These are phyloP conservation scores for Latrodectus geometricus DNA, from an alignment of 1,140 invertebrate species.

Conservation along the genomic window DNA sequence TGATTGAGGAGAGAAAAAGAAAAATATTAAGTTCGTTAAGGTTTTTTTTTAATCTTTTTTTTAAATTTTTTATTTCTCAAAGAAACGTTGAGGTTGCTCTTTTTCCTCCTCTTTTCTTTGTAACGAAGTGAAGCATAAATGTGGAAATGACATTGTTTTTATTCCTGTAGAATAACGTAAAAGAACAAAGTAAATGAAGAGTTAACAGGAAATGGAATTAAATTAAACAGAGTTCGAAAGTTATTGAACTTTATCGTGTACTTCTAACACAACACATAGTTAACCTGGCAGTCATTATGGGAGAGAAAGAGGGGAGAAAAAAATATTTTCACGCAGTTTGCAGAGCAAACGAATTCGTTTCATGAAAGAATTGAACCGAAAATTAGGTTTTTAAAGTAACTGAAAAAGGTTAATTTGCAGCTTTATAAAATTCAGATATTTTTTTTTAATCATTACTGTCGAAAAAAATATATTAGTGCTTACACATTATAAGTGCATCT, in stretches of 20 bases:
- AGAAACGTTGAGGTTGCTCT: slow-evolving; percentile 8
- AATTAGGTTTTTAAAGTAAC: background rate
- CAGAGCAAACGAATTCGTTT: slow-evolving; percentile 24
- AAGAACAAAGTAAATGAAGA: slow-evolving; percentile 43
- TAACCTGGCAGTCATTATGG: slow-evolving; percentile 17
- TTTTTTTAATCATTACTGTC: too few species aligned
- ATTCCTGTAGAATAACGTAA: background rate
- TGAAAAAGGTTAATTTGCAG: too few species aligned
- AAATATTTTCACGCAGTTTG: slow-evolving; percentile 9
- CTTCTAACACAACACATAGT: slow-evolving; percentile 24
- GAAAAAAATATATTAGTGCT: too few species aligned
- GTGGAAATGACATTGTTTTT: slow-evolving; percentile 57
- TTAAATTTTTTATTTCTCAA: background rate
- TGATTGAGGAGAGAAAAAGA: too few species aligned
- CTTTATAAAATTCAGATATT: too few species aligned
- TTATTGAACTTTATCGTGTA: slow-evolving; percentile 51
- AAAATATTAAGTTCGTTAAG: too few species aligned
- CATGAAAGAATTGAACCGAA: slow-evolving; percentile 16
- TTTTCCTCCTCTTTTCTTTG: slow-evolving; percentile 6
- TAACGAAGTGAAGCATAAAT: slow-evolving; percentile 30
- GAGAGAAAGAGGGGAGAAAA: background rate
- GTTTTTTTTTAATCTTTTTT: too few species aligned
- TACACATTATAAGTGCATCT: too few species aligned
- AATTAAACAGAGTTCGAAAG: slow-evolving; percentile 46
- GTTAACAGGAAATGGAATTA: slow-evolving; percentile 51